Base-by-base conservation (phyloP, 2,888 invertebrate genomes). In the Nymphalis polychloros region DNA sequence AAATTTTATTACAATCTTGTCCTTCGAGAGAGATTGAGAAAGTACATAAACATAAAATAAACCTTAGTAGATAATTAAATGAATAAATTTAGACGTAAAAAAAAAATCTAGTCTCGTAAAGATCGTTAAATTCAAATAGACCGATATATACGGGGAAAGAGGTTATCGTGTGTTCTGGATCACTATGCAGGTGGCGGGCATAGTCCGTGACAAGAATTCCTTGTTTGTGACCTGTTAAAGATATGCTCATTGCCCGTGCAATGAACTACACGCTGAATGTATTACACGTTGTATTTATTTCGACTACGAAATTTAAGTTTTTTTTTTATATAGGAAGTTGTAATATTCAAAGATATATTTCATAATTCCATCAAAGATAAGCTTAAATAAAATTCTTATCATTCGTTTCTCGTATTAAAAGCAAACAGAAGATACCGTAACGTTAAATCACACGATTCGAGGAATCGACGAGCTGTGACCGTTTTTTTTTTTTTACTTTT, bases 161-260 rank as follows among this genome's bases (percentile, higher is more conserved):
- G 69, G 84, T 84, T 86, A 86, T 86, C 85, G 82, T 75, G 78
- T 78, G 86, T 85, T 84, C 76, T 72, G 72, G 73, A 85, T 88
- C 82, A 77, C 79, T 75, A 90, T 89, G 89, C 92, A 90, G 90
- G 90, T 90, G 86, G 84, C 82, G 83, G 72, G 73, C 82, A 78
- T 73, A 73, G 76, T 70, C 83, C 91, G 90, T 91, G 91, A 89
- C 87, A 83, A 75, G 88, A 88, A 89, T 90, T 79, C 80, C 82
- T 79, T 84, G 79, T 79, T 79, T 78, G 79, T 81, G 86, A 86
- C 86, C 84, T 85, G 86, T 85, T 83, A 67, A 79, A 81, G 72
- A 84, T 83, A 86, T 84, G 83, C 70, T 64, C 69, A 63, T 70
- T 63, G 67, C n/a, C 63, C 67, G 69, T 70, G 55, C 69, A 62